Evolutionary conservation across 2,113 vertebrate species (phyloP).

Genomic region (Noturus placidus): DNA sequence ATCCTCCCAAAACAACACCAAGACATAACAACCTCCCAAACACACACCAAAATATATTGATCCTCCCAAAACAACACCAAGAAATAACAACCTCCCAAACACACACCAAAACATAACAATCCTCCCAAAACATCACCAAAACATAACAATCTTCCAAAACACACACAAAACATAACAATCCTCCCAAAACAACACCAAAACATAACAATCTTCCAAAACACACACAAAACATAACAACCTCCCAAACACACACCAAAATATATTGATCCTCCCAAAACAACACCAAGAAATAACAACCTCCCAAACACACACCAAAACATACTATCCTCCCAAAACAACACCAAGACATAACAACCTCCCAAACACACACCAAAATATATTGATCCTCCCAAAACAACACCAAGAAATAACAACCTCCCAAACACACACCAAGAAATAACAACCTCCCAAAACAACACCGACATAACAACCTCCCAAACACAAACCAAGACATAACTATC

Average conservation of each 20-base stretch:
- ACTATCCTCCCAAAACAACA: not conserved
- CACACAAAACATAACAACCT: not conserved
- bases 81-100: not conserved
- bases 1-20: not conserved
- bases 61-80: not conserved
- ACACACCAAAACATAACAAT: not conserved
- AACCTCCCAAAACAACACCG: not conserved
- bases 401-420: not conserved
- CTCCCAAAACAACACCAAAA: no score
- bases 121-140: not conserved
- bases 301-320: not conserved
- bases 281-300: not conserved
- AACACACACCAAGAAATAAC: not conserved
- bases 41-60: not conserved
- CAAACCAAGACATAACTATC: no score
- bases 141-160: not conserved
- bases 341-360: no score
- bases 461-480: not conserved
- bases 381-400: not conserved
- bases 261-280: not conserved
- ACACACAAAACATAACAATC: not conserved
- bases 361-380: no score
- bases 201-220: not conserved
- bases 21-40: not conserved
- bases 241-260: not conserved